Base-by-base conservation (phyloP, 2,888 invertebrate species). In the Rhorus exstirpatorius region DNA sequence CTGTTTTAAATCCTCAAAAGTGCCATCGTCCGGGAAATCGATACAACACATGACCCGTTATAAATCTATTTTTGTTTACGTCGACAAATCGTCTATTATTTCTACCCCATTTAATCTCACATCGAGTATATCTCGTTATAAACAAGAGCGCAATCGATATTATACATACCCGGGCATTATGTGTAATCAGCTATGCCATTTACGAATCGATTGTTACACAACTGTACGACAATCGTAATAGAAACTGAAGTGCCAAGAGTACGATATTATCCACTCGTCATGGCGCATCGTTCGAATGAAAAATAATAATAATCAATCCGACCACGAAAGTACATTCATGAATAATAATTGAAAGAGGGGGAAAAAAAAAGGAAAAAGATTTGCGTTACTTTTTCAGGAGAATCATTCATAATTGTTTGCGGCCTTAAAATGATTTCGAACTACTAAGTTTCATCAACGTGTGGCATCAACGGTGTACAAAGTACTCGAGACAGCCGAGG, bases 151-250 rank as follows among this genome's bases (percentile, higher is more conserved):
- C 46, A 58, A 71, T 71, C 71, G 71, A 71, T 71, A 71, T n/a
- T 14, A 26, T 21, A 71, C 41, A 41, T 55, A 70, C 12, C 58
- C 44, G 0, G 17, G 31, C 12, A 26, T 44, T 44, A 46, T 35
- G 41, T 63, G 68, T 79, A 70, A 79, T 74, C 58, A 53, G 44
- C 4, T 19, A 44, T 55, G 41, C 63, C 44, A 21, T 76, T 2
- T 46, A 26, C 49, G 12, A 65, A 80, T 71, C 80, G 63, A 80
- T 80, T 70, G 55, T n/a, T 41, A n/a, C n/a, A 58, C 53, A 65
- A 53, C 44, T 46, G 46, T 65, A 53, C 51, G 35, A 58, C 49
- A 49, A 44, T 10, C 14, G 63, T 46, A 78, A 63, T 17, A 63
- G 71, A 6, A 12, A 61, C 38, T 38, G 14, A 12, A 24, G 58